These are phyloP conservation scores for Brachionus sp. DNA, from an alignment of 1,140 invertebrate species.

Conservation along the genomic window DNA sequence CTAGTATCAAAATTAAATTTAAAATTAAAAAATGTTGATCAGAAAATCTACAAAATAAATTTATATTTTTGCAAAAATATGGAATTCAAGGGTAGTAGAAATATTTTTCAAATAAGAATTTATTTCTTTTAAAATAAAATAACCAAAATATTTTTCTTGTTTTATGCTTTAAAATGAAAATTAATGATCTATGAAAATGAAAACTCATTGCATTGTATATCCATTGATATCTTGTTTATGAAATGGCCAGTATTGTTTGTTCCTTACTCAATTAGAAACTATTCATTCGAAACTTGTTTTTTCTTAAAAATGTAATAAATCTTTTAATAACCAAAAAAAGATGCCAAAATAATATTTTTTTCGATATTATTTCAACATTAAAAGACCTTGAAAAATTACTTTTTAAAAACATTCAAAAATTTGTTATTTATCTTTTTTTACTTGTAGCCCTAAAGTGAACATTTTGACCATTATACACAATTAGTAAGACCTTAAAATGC, in stretches of 20 bases:
- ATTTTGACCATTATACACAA: no score
- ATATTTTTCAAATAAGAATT: not conserved
- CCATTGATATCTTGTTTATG: not conserved
- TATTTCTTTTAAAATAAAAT: not conserved
- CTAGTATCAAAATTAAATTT: not conserved
- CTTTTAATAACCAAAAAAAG: not conserved
- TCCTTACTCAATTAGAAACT: not conserved
- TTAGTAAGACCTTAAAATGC: no score
- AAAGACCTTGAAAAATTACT: not conserved
- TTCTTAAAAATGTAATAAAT: not conserved
- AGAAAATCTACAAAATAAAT: not conserved
- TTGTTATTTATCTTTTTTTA: not conserved
- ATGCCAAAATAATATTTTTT: not conserved
- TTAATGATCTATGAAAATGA: slow-evolving; percentile 15
- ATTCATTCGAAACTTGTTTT: not conserved
- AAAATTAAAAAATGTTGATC: not conserved
- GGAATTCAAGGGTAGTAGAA: not conserved
- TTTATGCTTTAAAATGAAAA: not conserved
- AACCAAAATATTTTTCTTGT: not conserved
- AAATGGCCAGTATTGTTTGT: not conserved
- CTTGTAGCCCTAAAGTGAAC: not conserved
- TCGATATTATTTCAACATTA: not conserved
- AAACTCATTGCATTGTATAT: not conserved
- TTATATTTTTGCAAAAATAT: not conserved
- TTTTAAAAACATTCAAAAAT: not conserved